phyloP scores from a whole-genome alignment of 1,140 invertebrate genomes.

The Oedothorax gibbosus region DNA sequence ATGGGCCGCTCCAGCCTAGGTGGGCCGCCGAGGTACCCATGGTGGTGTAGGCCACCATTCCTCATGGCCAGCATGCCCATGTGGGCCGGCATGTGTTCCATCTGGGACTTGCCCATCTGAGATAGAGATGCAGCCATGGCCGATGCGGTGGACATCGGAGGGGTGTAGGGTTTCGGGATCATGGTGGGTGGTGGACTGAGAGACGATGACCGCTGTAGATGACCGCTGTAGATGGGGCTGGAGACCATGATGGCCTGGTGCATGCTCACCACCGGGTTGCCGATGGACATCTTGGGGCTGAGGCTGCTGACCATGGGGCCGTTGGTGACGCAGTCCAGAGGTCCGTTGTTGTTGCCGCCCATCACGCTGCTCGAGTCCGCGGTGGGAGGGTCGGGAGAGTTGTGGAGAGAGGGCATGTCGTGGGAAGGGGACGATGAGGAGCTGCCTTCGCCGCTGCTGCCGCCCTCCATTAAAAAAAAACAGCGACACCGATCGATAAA shows the following conservation, averaged over 20 bases:
- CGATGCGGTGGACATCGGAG: constrained; percentile 40
- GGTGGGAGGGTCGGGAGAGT: constrained; percentile 49
- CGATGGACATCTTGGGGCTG: constrained; percentile 18
- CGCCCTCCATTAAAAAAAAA: constrained; percentile 44
- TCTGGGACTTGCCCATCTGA: constrained; percentile 17
- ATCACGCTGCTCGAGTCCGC: constrained; percentile 58
- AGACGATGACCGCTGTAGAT: constrained; percentile 37
- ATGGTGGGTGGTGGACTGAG: constrained; percentile 46
- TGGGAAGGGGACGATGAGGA: constrained; percentile 56
- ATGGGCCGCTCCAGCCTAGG: constrained; percentile 37
- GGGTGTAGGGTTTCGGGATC: constrained; percentile 55
- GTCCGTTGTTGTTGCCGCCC: constrained; percentile 5
- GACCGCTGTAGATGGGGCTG: constrained; percentile 10
- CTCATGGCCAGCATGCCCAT: constrained; percentile 59
- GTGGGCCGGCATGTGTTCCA: constrained; percentile 52
- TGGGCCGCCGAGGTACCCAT: constrained; percentile 31
- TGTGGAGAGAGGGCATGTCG: constrained; percentile 46
- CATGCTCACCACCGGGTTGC: constrained; percentile 35
- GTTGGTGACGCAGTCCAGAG: constrained; percentile 29
- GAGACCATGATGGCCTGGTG: constrained; percentile 22
- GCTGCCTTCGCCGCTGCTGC: constrained; percentile 58
- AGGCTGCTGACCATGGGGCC: constrained; percentile 15
- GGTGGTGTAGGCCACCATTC: constrained; percentile 44
- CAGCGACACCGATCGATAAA: constrained; percentile 9
- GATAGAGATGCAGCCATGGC: constrained; percentile 10